Conservation (phyloP, 2,113 vertebrate species). For the Callipepla squamata region DNA sequence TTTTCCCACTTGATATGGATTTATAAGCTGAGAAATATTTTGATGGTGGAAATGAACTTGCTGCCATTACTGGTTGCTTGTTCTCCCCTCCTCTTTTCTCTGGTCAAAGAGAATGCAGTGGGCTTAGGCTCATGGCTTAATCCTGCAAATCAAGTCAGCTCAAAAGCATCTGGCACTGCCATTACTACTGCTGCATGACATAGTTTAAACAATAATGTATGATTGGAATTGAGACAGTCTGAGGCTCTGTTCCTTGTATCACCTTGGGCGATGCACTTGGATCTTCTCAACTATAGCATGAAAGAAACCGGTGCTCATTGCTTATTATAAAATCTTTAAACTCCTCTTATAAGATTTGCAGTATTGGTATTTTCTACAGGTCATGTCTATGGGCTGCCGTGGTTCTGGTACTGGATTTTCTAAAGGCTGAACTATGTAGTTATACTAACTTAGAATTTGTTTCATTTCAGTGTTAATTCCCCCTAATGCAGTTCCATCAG, state of each 20-base stretch:
- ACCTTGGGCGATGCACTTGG: not conserved
- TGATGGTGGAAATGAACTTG: not conserved
- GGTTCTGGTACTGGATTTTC: not conserved
- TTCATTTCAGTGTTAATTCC: not conserved
- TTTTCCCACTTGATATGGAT: not conserved
- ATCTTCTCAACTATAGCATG: not conserved
- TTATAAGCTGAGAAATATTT: not conserved
- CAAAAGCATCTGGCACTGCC: not conserved
- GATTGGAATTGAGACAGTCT: not conserved
- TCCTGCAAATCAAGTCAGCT: not conserved
- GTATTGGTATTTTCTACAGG: not conserved
- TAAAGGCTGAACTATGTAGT: not conserved
- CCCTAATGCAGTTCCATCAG: not conserved
- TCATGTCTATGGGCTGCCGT: not conserved
- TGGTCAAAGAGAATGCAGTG: not conserved
- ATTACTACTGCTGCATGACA: not conserved
- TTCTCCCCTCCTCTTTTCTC: not conserved
- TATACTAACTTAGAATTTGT: not conserved
- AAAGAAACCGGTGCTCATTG: not conserved
- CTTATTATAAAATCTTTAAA: not conserved
- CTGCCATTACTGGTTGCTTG: not conserved
- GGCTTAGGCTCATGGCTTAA: not conserved
- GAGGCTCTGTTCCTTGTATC: not conserved
- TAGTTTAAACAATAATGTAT: conserved; percentile 22
- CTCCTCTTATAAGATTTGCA: not conserved